Percentiles rank a stretch among this genome's conserved stretches.
These are phyloP conservation scores for Clepsis dumicolana DNA, from an alignment of 2,888 invertebrate genomes.

Conservation along the genomic window DNA sequence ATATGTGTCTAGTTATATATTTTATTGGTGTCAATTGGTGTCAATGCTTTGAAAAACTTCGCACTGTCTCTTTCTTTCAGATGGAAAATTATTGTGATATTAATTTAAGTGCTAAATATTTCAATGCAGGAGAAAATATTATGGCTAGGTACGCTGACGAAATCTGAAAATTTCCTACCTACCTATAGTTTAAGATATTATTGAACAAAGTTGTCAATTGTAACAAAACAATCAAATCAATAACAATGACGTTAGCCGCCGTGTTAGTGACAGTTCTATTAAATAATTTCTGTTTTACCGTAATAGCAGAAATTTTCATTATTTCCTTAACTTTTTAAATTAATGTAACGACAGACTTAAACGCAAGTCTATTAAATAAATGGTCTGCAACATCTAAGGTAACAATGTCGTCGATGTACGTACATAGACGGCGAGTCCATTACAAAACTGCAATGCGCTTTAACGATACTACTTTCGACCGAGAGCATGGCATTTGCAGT, in stretches of 20 bases:
- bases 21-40: neutral
- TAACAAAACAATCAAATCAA: neutral
- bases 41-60: neutral
- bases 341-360: neutral
- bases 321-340: neutral
- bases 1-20: neutral
- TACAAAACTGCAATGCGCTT: slow-evolving; percentile 38
- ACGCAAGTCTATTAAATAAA: neutral
- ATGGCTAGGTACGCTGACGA: no score
- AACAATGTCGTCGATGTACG: slow-evolving; percentile 11
- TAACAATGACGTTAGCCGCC: neutral
- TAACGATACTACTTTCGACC: slow-evolving; percentile 30
- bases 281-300: neutral
- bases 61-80: no score
- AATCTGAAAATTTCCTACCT: no score
- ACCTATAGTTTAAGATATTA: no score
- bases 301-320: neutral
- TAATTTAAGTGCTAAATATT: no score
- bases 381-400: neutral
- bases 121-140: no score
- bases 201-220: no score
- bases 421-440: slow-evolving; percentile 22
- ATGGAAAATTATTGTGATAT: no score
- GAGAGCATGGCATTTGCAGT: slow-evolving; percentile 30
- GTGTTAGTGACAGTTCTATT: slow-evolving; percentile 9